Conservation (phyloP, 2,113 vertebrate genomes). For the Vulpes lagopus region DNA sequence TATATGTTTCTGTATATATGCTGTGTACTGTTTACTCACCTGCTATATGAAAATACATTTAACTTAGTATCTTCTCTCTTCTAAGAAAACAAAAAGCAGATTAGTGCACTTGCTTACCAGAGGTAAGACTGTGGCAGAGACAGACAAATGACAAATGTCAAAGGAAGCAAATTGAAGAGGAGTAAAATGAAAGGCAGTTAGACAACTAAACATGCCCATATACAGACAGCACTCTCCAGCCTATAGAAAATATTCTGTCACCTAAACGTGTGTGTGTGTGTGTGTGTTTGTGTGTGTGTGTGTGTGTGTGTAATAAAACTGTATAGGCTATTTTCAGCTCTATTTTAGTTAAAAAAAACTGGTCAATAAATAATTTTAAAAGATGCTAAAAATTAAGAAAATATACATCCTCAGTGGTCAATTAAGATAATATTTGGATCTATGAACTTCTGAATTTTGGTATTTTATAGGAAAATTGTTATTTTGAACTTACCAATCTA, state of each 20-base stretch:
- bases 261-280: not conserved
- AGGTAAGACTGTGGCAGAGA: not conserved
- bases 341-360: not conserved
- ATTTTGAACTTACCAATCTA: not conserved
- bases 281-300: not conserved
- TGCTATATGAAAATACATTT: not conserved
- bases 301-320: not conserved
- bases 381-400: not conserved
- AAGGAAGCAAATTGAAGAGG: not conserved
- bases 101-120: not conserved
- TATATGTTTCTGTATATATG: not conserved
- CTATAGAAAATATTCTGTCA: not conserved
- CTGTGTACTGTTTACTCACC: not conserved
- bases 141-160: not conserved
- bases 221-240: not conserved
- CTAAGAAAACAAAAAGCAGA: constrained; percentile 1
- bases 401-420: not conserved
- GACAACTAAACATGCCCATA: not conserved
- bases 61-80: not conserved
- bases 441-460: not conserved
- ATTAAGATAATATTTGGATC: not conserved
- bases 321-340: not conserved
- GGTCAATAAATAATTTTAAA: not conserved
- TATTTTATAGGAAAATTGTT: not conserved
- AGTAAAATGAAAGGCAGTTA: not conserved